Conservation (phyloP, 2,888 invertebrate species). For the Drosophila setosimentum region DNA sequence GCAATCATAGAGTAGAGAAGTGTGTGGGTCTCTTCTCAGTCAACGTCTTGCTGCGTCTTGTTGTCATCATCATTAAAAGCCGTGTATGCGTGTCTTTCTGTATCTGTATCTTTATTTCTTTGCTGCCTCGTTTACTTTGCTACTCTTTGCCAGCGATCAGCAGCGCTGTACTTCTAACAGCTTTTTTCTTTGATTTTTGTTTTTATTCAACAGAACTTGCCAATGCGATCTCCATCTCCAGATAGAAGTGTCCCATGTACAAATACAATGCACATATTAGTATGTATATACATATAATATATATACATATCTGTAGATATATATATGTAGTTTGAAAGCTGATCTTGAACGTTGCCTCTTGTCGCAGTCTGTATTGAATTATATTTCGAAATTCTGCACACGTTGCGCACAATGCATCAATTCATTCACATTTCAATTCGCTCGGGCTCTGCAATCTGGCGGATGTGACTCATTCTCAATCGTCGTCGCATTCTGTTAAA, state of each 20-base stretch:
- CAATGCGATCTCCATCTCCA: constrained; percentile 41
- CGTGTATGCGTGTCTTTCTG: constrained; percentile 17
- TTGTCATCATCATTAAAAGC: constrained; percentile 63
- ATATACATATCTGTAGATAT: neutral
- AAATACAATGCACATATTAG: constrained; percentile 5
- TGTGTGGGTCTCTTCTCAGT: constrained; percentile 31
- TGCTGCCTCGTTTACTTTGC: constrained; percentile 21
- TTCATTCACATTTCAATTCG: constrained; percentile 45
- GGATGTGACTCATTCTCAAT: constrained; percentile 68
- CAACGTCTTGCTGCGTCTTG: constrained; percentile 20
- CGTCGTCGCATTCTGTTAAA: constrained; percentile 55
- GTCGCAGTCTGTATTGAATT: constrained; percentile 23
- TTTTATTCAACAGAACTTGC: constrained; percentile 31
- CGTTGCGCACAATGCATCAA: constrained; percentile 63
- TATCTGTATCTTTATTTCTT: constrained; percentile 27
- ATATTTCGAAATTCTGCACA: constrained; percentile 75
- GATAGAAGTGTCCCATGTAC: constrained; percentile 44
- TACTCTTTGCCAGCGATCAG: constrained; percentile 12
- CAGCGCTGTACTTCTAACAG: constrained; percentile 44
- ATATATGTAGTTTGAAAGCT: constrained; percentile 29
- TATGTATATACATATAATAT: neutral
- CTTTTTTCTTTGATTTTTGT: neutral
- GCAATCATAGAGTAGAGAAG: constrained; percentile 30
- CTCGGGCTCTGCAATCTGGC: constrained; percentile 40
- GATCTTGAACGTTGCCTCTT: constrained; percentile 38